Base-by-base conservation (phyloP, 2,888 invertebrate species). In the Desoria tigrina region DNA sequence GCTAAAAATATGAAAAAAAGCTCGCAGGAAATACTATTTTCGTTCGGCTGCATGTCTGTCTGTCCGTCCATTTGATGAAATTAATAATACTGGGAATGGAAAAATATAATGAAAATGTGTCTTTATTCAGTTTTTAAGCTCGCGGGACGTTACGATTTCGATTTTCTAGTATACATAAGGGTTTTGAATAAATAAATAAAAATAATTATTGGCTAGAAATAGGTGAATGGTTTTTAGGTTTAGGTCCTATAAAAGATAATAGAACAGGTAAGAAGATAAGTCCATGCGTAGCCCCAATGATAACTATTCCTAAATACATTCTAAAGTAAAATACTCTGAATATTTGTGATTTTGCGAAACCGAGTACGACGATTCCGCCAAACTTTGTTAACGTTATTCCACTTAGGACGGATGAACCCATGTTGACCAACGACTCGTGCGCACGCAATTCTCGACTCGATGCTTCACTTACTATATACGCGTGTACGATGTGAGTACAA, bases 341-440 rank as follows among this genome's bases (percentile, higher is more conserved):
- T 74, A 99, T 94, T 84, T 97, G 96, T 66, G 95, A 95, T 81
- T 96, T 96, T 24, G 98, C 96, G 80, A 97, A 97, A 23, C 91
- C 96, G 71, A 99, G 85, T 61, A 99, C 95, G 71, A 97, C 86
- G 79, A 99, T 97, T 54, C 98, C 98, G 45, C 93, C 95, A 80
- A 98, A 93, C 83, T 99, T 98, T 66, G 98, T 98, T 69, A 98
- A 84, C 14, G 98, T 98, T 78, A 99, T 98, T 63, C 99, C 98
- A 56, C 94, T 94, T 73, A 99, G 90, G 74, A 98, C 91, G 83
- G 95, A 95, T 77, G 90, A 90, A 74, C 97, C 97, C 91, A 97
- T 96, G 78, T 88, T 87, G 14, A 90, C 86, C 39, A 98, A 84
- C 1, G 94, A 87, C 78, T 92, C 90, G 0, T 89, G 85, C 0